Evolutionary conservation across 2,888 invertebrate species (phyloP), one percentile per base, ranked within the genome.

Genomic region (Epicampocera succincta): DNA sequence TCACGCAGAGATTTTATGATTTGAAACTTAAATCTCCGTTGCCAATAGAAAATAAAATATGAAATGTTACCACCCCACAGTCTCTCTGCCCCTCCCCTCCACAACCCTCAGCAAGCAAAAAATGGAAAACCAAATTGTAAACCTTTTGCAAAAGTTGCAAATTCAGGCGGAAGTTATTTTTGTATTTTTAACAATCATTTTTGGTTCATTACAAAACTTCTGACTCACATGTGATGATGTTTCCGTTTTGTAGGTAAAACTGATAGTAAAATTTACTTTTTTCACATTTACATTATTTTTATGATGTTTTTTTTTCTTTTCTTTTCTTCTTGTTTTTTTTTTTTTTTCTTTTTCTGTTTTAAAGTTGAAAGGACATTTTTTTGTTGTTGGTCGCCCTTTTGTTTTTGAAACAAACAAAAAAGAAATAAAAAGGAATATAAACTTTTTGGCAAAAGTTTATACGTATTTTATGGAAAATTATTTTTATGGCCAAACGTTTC

Each of bases 171-270:
- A 63, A 54, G 54, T 52, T 19, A n/a, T 19, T 44, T 72, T 66
- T 78, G 21, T 60, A 12, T 61, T 68, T 66, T 6, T 8, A 12
- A 58, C 54, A 61, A 66, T 46, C 61, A 54, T 61, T 63, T 71
- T 46, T 60, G 19, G 21, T 48, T 79, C 73, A 79, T 79, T 79
- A 79, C 48, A 33, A 68, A 79, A 63, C 19, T 63, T 73, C 19
- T 19, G 19, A 48, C 40, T 61, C 48, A 68, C 44, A 74, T 17
- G 33, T 15, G 15, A 42, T 58, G 33, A 44, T 54, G 50, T 50
- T 60, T 61, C 46, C 48, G 54, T 38, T 66, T 63, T 48, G 15
- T n/a, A 61, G 46, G 56, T 50, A 42, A 58, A 33, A 33, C 40
- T 66, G 66, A 68, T 40, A 71, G 29, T 56, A 17, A 60, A 56